Conservation (phyloP, 2,113 vertebrate genomes). For the Sinocyclocheilus anshuiensis region DNA sequence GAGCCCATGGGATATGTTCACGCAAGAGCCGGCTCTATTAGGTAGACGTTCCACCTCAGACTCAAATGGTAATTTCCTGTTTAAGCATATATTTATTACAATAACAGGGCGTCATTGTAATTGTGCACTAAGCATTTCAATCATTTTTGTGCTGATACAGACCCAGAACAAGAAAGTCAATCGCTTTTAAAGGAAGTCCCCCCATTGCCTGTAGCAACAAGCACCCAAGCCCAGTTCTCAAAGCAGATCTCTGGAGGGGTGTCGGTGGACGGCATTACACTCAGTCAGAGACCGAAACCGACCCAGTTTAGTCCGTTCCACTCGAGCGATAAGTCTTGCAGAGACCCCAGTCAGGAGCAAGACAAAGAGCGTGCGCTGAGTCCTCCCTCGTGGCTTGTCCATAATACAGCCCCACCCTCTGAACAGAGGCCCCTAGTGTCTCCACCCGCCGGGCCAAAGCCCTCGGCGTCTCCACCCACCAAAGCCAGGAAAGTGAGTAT, state of each 20-base stretch:
- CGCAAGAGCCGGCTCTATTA: slow-evolving; percentile 47
- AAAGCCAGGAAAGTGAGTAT: slow-evolving; percentile 15
- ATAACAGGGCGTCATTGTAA: background rate
- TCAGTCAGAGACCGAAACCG: slow-evolving; percentile 40
- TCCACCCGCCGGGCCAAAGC: slow-evolving; percentile 18
- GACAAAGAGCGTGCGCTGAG: background rate
- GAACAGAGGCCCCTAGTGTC: background rate
- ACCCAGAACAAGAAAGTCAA: slow-evolving; percentile 34
- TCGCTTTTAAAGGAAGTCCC: slow-evolving; percentile 26
- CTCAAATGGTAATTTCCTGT: slow-evolving; percentile 44
- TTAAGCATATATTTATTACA: background rate
- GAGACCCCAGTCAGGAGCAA: slow-evolving; percentile 31
- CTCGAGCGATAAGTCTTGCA: background rate
- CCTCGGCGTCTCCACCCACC: background rate
- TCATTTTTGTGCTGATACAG: background rate
- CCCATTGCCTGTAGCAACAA: slow-evolving; percentile 41
- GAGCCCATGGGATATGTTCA: slow-evolving; percentile 55
- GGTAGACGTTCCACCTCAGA: slow-evolving; percentile 23
- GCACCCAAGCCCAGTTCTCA: slow-evolving; percentile 38
- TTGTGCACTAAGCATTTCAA: background rate
- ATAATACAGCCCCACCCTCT: background rate
- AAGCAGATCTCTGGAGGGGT: slow-evolving; percentile 3
- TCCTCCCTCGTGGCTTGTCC: slow-evolving; percentile 17
- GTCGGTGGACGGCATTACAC: slow-evolving; percentile 6
- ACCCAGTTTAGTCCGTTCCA: slow-evolving; percentile 7